Conservation (phyloP, 1,140 invertebrate genomes). For the Drosophila funebris region DNA sequence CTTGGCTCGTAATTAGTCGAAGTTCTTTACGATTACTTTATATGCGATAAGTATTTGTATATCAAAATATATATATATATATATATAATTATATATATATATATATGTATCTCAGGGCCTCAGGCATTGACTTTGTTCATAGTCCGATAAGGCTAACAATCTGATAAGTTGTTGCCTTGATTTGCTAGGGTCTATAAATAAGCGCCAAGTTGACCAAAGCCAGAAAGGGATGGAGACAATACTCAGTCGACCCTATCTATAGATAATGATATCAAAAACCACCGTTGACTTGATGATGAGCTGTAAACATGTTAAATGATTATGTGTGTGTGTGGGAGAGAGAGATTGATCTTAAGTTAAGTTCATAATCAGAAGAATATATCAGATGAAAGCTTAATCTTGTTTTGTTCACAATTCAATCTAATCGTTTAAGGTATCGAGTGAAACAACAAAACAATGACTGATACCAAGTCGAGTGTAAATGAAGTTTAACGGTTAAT, state of each 20-base stretch:
- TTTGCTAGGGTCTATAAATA: conserved; percentile 31
- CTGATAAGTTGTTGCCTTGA: conserved; percentile 35
- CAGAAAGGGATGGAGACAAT: background rate
- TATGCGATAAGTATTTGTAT: conserved; percentile 2
- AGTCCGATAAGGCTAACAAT: conserved; percentile 30
- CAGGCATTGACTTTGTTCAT: conserved; percentile 39
- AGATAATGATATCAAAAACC: background rate
- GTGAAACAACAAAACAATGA: conserved; percentile 28
- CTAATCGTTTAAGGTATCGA: conserved; percentile 17
- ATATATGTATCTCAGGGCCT: conserved; percentile 35
- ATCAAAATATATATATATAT: background rate
- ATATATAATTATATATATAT: background rate
- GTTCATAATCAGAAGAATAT: background rate
- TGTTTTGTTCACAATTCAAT: background rate
- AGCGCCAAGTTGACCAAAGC: background rate
- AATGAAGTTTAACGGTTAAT: conserved; percentile 61
- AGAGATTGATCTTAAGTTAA: background rate
- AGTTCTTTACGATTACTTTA: conserved; percentile 4
- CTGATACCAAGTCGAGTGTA: conserved; percentile 46
- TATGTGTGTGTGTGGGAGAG: background rate
- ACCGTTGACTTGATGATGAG: background rate
- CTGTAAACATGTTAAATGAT: background rate
- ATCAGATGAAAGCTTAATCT: background rate
- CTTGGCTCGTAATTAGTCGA: conserved; percentile 31
- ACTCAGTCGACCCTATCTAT: background rate